phyloP scores from a whole-genome alignment of 2,888 invertebrate species.

The Chrysotoxum bicinctum region DNA sequence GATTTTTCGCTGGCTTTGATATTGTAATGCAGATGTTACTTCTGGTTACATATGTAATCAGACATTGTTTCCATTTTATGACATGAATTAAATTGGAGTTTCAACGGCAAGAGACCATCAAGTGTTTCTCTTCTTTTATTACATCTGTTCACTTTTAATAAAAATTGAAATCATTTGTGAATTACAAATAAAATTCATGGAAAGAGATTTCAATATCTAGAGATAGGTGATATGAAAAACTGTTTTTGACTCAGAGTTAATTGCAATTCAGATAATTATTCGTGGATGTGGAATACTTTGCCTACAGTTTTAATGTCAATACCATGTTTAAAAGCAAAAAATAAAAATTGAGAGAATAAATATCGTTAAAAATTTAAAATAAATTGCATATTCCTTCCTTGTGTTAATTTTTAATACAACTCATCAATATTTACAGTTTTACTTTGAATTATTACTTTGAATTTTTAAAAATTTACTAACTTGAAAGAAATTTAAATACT shows the following conservation, averaged over 20 bases:
- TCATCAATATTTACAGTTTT: no score
- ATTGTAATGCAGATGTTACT: slow-evolving; percentile 55
- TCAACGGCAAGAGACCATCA: not conserved
- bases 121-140: not conserved
- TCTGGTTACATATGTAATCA: slow-evolving; percentile 31
- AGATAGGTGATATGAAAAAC: not conserved
- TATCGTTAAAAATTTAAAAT: no score
- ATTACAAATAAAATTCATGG: not conserved
- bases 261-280: not conserved
- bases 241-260: not conserved
- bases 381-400: no score
- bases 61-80: slow-evolving; percentile 18
- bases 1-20: slow-evolving; percentile 24
- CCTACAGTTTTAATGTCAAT: no score
- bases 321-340: no score
- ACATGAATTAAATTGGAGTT: slow-evolving; percentile 5
- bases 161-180: not conserved
- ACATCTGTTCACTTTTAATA: not conserved
- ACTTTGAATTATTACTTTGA: no score
- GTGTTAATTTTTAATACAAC: no score
- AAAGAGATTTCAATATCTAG: not conserved
- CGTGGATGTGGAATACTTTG: no score
- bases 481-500: no score
- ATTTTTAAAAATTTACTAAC: no score
- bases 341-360: no score